A percentile compares a stretch with the other conserved stretches of the same genome.
phyloP scores from a whole-genome alignment of 2,797 vertebrate species.

The Gastrophryne carolinensis region DNA sequence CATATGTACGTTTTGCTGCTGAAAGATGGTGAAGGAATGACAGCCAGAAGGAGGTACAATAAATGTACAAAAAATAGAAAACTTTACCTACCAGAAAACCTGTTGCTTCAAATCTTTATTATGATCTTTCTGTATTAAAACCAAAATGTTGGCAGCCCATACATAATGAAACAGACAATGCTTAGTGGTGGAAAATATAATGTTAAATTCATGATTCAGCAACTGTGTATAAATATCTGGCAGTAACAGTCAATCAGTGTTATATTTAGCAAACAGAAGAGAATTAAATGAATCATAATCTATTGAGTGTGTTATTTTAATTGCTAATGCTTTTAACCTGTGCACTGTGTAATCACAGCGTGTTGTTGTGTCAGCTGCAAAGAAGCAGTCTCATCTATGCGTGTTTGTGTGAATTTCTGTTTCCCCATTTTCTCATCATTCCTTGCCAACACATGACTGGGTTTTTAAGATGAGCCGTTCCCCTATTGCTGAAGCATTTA shows the following conservation, averaged over 20 bases:
- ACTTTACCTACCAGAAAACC: no score
- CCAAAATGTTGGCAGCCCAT: no score
- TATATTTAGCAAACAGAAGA: neutral
- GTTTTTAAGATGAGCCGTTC: no score
- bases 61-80: no score
- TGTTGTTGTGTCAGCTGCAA: neutral
- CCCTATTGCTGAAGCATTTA: no score
- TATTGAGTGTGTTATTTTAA: neutral
- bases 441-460: no score
- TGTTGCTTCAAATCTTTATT: no score
- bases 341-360: neutral
- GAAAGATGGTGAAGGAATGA: no score
- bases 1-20: no score
- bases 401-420: neutral
- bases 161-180: no score
- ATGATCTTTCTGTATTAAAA: no score
- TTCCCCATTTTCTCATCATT: neutral
- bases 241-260: neutral
- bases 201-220: neutral
- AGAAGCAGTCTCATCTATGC: neutral
- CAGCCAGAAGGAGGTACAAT: no score
- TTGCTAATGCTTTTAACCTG: neutral
- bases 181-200: neutral
- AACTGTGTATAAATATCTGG: neutral
- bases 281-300: neutral